A percentile compares a stretch with the other conserved stretches of the same genome.
These are phyloP conservation scores for Acanthochromis polyacanthus DNA, from an alignment of 2,113 vertebrate genomes.

Conservation along the genomic window DNA sequence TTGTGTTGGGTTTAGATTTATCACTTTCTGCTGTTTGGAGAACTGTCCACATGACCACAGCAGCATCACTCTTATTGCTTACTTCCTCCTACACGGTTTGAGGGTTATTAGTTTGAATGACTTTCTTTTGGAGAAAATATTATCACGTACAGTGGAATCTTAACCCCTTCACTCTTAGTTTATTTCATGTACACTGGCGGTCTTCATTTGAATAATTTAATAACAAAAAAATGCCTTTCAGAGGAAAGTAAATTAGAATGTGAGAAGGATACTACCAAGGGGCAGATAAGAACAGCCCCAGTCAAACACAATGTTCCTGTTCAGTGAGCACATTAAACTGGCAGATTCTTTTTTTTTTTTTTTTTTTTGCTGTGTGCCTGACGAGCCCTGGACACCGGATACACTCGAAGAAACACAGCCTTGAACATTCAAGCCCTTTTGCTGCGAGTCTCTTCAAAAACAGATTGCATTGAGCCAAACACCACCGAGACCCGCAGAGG, in stretches of 20 bases:
- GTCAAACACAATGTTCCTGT: conserved; percentile 84
- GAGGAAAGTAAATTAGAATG: conserved; percentile 76
- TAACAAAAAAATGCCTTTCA: conserved; percentile 71
- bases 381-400: conserved; percentile 70
- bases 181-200: conserved; percentile 54
- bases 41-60: background rate
- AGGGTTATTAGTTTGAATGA: conserved; percentile 39
- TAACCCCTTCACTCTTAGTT: conserved; percentile 50
- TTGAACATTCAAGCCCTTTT: conserved; percentile 55
- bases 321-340: conserved; percentile 82
- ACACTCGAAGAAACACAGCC: conserved; percentile 62
- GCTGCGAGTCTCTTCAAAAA: conserved; percentile 68
- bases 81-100: conserved; percentile 7
- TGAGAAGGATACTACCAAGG: conserved; percentile 73
- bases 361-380: conserved; percentile 64
- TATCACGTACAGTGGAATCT: conserved; percentile 55
- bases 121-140: conserved; percentile 41
- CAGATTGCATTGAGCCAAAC: conserved; percentile 69
- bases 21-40: conserved; percentile 3
- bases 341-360: conserved; percentile 61
- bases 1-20: conserved; percentile 3
- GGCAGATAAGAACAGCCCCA: conserved; percentile 81
- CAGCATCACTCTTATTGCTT: background rate
- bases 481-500: conserved; percentile 44
- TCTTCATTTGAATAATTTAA: conserved; percentile 78